Conservation (phyloP, 2,113 vertebrate genomes). For the Anseranas semipalmata region DNA sequence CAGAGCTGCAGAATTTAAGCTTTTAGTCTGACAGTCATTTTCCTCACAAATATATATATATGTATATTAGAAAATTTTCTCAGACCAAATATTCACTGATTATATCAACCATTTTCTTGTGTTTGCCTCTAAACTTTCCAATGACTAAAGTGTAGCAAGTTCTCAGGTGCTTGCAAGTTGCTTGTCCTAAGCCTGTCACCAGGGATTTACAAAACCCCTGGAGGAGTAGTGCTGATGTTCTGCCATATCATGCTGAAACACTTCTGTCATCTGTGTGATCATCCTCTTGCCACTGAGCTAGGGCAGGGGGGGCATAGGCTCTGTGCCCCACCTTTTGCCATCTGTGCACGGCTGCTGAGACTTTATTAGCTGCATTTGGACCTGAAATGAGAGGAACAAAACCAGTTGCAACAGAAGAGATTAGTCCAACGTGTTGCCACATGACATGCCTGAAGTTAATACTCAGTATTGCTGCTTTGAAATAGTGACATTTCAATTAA, state of each 20-base stretch:
- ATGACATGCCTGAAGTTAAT: conserved; percentile 32
- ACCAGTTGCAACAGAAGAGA: background rate
- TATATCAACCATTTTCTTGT: background rate
- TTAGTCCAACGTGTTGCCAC: conserved; percentile 27
- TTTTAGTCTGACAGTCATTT: background rate
- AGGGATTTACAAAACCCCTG: background rate
- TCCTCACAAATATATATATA: background rate
- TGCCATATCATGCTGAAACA: background rate
- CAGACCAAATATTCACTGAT: conserved; percentile 14
- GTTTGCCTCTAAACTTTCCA: conserved; percentile 18
- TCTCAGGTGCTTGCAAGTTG: background rate
- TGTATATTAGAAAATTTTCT: conserved; percentile 21
- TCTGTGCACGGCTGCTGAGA: background rate
- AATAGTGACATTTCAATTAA: conserved; percentile 51
- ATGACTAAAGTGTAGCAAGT: background rate
- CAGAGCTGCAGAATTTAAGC: background rate
- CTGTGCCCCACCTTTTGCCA: background rate
- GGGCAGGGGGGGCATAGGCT: background rate
- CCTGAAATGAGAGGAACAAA: background rate
- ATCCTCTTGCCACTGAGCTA: background rate
- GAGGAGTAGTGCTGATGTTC: background rate
- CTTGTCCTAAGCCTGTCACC: background rate
- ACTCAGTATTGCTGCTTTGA: conserved; percentile 29
- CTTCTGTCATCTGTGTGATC: background rate
- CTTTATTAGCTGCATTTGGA: background rate